Evolutionary conservation across 2,888 invertebrate species (phyloP), one percentile per base, ranked within the genome.

Genomic region (Idaea dimidiata): DNA sequence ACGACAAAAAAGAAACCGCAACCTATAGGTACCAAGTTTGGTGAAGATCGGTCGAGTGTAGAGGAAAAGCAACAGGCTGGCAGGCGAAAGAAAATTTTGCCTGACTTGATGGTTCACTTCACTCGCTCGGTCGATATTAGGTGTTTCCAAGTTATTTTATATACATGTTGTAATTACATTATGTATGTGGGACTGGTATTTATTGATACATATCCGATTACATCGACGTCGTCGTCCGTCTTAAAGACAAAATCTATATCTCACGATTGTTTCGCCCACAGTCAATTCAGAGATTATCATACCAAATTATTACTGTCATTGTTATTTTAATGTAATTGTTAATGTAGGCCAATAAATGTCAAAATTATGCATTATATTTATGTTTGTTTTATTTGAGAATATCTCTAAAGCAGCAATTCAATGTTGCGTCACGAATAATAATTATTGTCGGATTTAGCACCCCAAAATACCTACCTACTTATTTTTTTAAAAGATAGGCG

Each of bases 311-410:
- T 18, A 18, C 14, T 18, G 7, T 17, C 18, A 56, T 56, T 56
- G 56, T 56, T 7, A 17, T 18, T 17, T 17, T 56, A 17, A 18
- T 56, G 67, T 74, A 66, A 68, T 69, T 72, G 69, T 73, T 76
- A 73, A 65, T 65, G 61, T 75, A 77, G 70, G 72, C 71, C 70
- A 77, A 77, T 78, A 74, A 75, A 81, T 70, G 78, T 80, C 79
- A 79, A 79, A 24, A 80, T 72, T 75, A 76, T 66, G 69, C 72
- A 79, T 70, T 76, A 72, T 76, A 77, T 64, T 70, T n/a, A n/a
- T 65, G 43, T 68, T 60, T 58, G 64, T 70, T 71, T 72, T 59
- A 67, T 70, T 72, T 65, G 1, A 33, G 14, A 10, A 10, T 33
- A n/a, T n/a, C n/a, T n/a, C n/a, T n/a, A n/a, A n/a, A n/a, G n/a